Evolutionary conservation across 2,888 invertebrate genomes (phyloP).

Genomic region (Epinotia bilunana): DNA sequence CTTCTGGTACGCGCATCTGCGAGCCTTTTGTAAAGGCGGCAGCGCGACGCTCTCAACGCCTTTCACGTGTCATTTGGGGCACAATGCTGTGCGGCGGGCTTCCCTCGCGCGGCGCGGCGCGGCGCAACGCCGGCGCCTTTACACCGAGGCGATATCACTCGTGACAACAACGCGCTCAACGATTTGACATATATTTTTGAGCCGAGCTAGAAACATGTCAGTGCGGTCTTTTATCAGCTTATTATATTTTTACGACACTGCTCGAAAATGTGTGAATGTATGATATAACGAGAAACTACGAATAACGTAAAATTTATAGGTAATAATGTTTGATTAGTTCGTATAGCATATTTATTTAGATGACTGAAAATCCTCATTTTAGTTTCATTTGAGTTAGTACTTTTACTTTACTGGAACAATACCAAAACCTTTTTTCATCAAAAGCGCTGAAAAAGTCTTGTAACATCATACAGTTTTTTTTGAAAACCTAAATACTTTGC

Average conservation of each 20-base stretch:
- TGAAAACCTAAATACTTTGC: too few species aligned
- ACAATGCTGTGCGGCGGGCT: conserved; percentile 68
- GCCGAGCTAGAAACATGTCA: conserved; percentile 61
- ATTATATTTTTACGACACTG: neutral
- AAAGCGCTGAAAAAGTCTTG: too few species aligned
- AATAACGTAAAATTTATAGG: too few species aligned
- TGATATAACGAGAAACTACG: conserved; percentile 47
- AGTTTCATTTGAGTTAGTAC: too few species aligned
- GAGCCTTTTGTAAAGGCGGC: conserved; percentile 81
- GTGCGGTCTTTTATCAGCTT: conserved; percentile 69
- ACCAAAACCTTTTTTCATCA: too few species aligned
- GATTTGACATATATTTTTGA: conserved; percentile 63
- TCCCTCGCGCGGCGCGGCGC: conserved; percentile 24
- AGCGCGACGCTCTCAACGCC: conserved; percentile 78
- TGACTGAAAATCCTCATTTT: too few species aligned
- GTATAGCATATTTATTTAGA: too few species aligned
- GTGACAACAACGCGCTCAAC: conserved; percentile 5
- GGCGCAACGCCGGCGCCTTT: conserved; percentile 40
- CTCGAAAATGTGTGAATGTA: conserved; percentile 43
- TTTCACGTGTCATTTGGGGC: conserved; percentile 83
- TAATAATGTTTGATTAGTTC: too few species aligned
- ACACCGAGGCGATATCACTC: conserved; percentile 46
- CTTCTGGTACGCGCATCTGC: conserved; percentile 84
- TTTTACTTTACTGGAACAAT: too few species aligned
- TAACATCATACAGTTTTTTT: too few species aligned